A percentile compares a stretch with the other conserved stretches of the same genome.
Conservation (phyloP, 1,140 invertebrate species). For the Drosophila tropicalis region DNA sequence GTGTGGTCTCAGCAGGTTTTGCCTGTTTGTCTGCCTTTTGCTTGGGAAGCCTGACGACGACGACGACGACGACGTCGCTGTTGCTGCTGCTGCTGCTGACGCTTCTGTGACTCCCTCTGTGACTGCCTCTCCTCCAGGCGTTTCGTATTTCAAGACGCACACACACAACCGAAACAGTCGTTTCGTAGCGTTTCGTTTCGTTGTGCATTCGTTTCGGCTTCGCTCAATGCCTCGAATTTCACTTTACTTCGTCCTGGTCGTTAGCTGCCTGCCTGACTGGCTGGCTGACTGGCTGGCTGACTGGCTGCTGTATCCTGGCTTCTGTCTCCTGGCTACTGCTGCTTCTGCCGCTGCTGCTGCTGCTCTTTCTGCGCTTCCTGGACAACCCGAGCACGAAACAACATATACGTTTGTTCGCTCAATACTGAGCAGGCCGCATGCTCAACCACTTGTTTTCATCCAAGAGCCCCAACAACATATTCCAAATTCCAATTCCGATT, state of each 20-base stretch:
- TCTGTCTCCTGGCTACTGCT: slow-evolving; percentile 30
- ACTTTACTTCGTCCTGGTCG: slow-evolving; percentile 58
- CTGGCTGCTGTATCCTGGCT: slow-evolving; percentile 63
- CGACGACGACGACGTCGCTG: slow-evolving; percentile 8
- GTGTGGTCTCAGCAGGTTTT: slow-evolving; percentile 82
- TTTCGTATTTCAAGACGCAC: slow-evolving; percentile 71
- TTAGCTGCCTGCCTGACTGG: slow-evolving; percentile 45
- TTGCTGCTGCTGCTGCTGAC: slow-evolving; percentile 38
- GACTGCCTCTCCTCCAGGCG: slow-evolving; percentile 70
- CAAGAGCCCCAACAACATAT: slow-evolving; percentile 48
- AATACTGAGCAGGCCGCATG: slow-evolving; percentile 62
- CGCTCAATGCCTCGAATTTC: slow-evolving; percentile 69
- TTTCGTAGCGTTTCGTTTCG: slow-evolving; percentile 33
- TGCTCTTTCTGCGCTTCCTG: slow-evolving; percentile 49
- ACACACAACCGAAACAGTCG: slow-evolving; percentile 15
- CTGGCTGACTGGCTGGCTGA: slow-evolving; percentile 66
- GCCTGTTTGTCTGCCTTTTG: slow-evolving; percentile 83
- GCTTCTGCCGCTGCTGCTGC: slow-evolving; percentile 29
- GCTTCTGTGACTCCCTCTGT: slow-evolving; percentile 30
- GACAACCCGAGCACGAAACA: slow-evolving; percentile 67
- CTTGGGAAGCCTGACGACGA: slow-evolving; percentile 60
- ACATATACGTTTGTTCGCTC: slow-evolving; percentile 73
- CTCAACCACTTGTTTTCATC: slow-evolving; percentile 82
- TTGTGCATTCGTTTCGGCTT: slow-evolving; percentile 57
- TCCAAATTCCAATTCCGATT: slow-evolving; percentile 17